Conservation (phyloP, 2,888 invertebrate species). For the Coelinius sp. region DNA sequence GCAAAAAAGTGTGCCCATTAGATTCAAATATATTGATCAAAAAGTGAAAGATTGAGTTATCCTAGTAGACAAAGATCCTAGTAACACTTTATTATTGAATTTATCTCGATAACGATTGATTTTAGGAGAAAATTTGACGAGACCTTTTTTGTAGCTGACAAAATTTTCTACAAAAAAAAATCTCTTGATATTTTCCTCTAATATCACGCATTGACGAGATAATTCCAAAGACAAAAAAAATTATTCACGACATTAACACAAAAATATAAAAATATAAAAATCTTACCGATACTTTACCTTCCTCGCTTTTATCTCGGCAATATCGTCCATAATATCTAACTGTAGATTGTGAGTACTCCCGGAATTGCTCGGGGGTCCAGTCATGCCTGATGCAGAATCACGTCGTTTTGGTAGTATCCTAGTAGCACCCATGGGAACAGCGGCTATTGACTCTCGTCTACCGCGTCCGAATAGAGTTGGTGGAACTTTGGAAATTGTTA, state of each 20-base stretch:
- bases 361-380: constrained; percentile 82
- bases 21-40: too few species aligned
- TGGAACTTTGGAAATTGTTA: constrained; percentile 88
- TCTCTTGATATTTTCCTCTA: too few species aligned
- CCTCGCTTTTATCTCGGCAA: constrained; percentile 78
- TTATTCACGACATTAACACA: neutral
- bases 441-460: constrained; percentile 86
- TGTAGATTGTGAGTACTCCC: constrained; percentile 88
- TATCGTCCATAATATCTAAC: constrained; percentile 91
- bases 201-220: too few species aligned
- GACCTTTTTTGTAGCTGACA: too few species aligned
- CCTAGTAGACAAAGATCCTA: too few species aligned
- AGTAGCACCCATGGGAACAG: constrained; percentile 76
- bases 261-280: neutral
- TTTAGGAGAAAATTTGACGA: too few species aligned
- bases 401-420: constrained; percentile 71
- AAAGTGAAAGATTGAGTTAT: too few species aligned
- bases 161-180: too few species aligned
- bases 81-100: too few species aligned
- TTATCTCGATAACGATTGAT: too few species aligned
- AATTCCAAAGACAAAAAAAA: too few species aligned
- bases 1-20: too few species aligned
- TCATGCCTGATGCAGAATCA: constrained; percentile 70
- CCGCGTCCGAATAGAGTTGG: constrained; percentile 83
- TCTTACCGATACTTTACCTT: constrained; percentile 70